Evolutionary conservation across 2,113 vertebrate genomes (phyloP).

Genomic region (Cyphomyrus discorhynchus): DNA sequence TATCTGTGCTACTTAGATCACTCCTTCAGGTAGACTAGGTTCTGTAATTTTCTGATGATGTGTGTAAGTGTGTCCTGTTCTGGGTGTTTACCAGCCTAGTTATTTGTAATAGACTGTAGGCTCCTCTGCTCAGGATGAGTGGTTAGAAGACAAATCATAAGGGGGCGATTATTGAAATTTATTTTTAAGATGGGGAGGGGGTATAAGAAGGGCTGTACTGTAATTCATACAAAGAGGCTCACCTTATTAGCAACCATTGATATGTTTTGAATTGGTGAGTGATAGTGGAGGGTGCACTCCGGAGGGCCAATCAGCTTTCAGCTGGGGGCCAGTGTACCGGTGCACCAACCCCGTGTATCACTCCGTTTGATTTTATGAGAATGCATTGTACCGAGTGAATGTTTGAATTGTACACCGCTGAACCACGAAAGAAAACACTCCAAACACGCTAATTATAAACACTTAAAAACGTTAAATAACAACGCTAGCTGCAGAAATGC

Average conservation of each 20-base stretch:
- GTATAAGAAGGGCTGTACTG: background rate
- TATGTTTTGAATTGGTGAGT: background rate
- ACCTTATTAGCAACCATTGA: background rate
- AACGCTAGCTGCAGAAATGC: background rate
- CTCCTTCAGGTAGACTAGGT: background rate
- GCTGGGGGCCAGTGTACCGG: background rate
- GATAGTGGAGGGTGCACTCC: background rate
- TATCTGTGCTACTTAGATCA: background rate
- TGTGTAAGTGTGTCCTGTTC: background rate
- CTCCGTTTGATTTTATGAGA: background rate
- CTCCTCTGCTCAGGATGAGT: background rate
- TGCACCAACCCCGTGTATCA: background rate
- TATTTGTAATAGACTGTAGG: background rate
- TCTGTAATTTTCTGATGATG: background rate
- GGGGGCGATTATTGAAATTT: background rate
- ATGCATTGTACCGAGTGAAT: background rate
- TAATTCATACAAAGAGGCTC: background rate
- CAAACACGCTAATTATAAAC: background rate
- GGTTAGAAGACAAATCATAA: background rate
- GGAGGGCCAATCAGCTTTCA: background rate
- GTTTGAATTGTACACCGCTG: background rate
- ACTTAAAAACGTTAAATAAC: background rate
- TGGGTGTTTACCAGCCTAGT: background rate
- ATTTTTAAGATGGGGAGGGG: background rate
- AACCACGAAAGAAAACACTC: background rate